Evolutionary conservation across 2,113 vertebrate genomes (phyloP).

Genomic region (Apus apus): DNA sequence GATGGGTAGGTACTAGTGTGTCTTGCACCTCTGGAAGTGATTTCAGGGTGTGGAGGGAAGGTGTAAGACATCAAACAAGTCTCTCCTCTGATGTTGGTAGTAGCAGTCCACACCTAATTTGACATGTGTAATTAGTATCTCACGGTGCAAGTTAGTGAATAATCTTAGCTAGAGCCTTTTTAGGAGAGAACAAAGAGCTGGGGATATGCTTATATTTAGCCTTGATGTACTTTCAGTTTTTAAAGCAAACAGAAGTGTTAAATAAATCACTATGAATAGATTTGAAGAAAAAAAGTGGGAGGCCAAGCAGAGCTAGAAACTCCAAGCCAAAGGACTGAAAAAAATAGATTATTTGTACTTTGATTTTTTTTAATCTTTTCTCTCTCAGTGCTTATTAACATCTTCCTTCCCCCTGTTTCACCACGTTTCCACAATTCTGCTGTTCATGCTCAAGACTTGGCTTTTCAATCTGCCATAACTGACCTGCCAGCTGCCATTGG

Average conservation of each 20-base stretch:
- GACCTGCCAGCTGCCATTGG: rapidly evolving
- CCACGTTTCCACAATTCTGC: neutral
- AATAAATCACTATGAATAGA: neutral
- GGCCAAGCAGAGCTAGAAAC: neutral
- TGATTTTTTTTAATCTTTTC: neutral
- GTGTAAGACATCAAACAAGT: slow-evolving; percentile 47
- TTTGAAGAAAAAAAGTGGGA: neutral
- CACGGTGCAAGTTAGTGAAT: neutral
- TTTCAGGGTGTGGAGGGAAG: neutral
- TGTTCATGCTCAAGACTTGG: neutral
- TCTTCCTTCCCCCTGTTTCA: neutral
- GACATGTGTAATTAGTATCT: slow-evolving; percentile 43
- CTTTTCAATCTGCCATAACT: rapidly evolving
- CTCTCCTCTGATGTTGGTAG: neutral
- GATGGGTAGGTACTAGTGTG: neutral
- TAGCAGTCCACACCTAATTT: neutral
- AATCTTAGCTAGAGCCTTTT: neutral
- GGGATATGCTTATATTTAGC: neutral
- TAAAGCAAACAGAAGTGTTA: neutral
- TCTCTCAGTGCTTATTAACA: neutral
- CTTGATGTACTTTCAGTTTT: neutral
- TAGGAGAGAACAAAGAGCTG: neutral
- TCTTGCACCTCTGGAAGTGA: slow-evolving; percentile 25
- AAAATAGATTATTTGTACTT: neutral
- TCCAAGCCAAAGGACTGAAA: neutral